Conservation (phyloP, 2,797 vertebrate species). For the Merluccius polli region DNA sequence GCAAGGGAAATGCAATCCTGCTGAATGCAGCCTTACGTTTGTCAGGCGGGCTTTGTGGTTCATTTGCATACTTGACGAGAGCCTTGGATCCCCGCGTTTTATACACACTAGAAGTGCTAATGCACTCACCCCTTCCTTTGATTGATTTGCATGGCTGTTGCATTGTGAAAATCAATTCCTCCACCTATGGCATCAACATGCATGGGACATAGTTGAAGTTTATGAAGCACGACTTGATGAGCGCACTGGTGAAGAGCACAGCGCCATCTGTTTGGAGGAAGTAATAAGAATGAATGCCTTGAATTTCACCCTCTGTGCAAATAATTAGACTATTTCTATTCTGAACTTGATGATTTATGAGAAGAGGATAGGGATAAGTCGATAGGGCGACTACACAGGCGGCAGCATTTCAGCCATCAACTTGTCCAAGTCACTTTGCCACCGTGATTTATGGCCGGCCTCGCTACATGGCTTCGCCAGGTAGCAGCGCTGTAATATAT, state of each 20-base stretch:
- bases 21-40: slow-evolving; percentile 14
- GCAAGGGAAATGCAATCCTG: not conserved
- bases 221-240: slow-evolving; percentile 12
- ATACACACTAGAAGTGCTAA: not conserved
- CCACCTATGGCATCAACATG: slow-evolving; percentile 40
- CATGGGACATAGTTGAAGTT: not conserved
- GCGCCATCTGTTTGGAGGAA: slow-evolving; percentile 46
- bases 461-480: slow-evolving; percentile 62
- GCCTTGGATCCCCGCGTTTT: slow-evolving; percentile 9
- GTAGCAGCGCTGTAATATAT: slow-evolving; percentile 63
- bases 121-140: not conserved
- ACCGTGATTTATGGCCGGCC: slow-evolving; percentile 71
- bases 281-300: slow-evolving; percentile 60
- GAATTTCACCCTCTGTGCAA: slow-evolving; percentile 65
- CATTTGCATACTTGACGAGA: slow-evolving; percentile 24
- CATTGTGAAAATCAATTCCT: slow-evolving; percentile 35
- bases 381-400: slow-evolving; percentile 67
- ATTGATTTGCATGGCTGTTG: slow-evolving; percentile 25
- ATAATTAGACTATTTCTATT: slow-evolving; percentile 77
- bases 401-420: slow-evolving; percentile 66
- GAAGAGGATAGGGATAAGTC: slow-evolving; percentile 52
- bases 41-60: slow-evolving; percentile 17
- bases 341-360: slow-evolving; percentile 68
- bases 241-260: slow-evolving; percentile 29
- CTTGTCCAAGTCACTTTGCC: slow-evolving; percentile 74